Base-by-base conservation (phyloP, 2,888 invertebrate species). In the Doris montereyensis region DNA sequence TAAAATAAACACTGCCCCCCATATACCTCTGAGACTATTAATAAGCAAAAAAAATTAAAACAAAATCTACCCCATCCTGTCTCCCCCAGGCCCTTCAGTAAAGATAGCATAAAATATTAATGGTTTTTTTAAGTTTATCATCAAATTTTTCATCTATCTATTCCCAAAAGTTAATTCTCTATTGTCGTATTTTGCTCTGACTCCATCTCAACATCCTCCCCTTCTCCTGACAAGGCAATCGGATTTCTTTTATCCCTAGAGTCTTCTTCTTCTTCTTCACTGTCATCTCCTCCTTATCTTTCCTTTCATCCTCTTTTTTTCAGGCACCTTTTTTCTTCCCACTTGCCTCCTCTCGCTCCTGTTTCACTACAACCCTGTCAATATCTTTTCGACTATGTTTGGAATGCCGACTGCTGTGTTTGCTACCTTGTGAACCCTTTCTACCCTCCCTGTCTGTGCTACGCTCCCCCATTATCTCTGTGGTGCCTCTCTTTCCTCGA, bases 341-440 rank as follows among this genome's bases (percentile, higher is more conserved):
- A 24, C 57, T 8, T 17, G n/a, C 52, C n/a, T 41, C 13, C 21
- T 26, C 68, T 41, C 72, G 52, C 28, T 75, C 52, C 52, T 74
- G 71, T 26, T 34, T 68, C 57, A 68, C 58, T 4, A 32, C 30
- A 57, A 68, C 78, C 32, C 73, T 78, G 8, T 77, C 77, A 71
- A 52, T 70, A 17, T 32, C 26, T 17, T 62, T 60, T 34, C 24
- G 32, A 17, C 24, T 71, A 17, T 34, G 26, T 70, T 58, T 77
- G 30, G 30, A 32, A 52, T 70, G 77, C 21, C 41, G 72, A 13
- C 52, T 60, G 13, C 73, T 62, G 30, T 13, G 34, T 35, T 71
- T 71, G n/a, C 35, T 76, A 8, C 32, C n/a, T n/a, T n/a, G n/a
- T n/a, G n/a, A n/a, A n/a, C n/a, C n/a, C n/a, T 35, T 10, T 2